A percentile compares a stretch with the other conserved stretches of the same genome.
These are phyloP conservation scores for Fopius arisanus DNA, from an alignment of 1,140 invertebrate species.

Conservation along the genomic window DNA sequence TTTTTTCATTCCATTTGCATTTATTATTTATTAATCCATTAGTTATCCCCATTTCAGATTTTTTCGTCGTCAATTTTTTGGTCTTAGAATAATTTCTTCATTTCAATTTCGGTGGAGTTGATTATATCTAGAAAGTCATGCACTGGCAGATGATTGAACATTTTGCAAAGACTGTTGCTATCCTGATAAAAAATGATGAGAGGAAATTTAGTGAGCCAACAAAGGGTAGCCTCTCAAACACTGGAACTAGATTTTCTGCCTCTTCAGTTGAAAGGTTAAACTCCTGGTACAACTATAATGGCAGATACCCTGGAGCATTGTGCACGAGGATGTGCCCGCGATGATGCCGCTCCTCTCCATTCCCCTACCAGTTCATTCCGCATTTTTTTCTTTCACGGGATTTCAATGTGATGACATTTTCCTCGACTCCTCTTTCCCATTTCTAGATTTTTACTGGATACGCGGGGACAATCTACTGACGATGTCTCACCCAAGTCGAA, in stretches of 20 bases:
- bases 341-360: slow-evolving; percentile 4
- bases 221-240: background rate
- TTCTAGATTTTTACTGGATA: too few relatives aligned
- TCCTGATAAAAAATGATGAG: background rate
- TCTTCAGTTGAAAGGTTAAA: slow-evolving; percentile 11
- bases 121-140: background rate
- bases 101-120: background rate
- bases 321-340: background rate
- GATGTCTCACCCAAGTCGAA: too few relatives aligned
- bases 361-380: background rate
- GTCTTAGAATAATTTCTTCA: background rate
- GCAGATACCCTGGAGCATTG: slow-evolving; percentile 1
- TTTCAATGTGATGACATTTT: background rate
- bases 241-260: background rate
- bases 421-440: background rate
- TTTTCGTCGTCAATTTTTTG: too few relatives aligned
- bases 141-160: background rate
- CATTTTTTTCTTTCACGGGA: background rate
- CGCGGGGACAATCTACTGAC: too few relatives aligned
- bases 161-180: background rate
- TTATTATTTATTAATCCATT: too few relatives aligned
- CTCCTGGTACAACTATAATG: background rate
- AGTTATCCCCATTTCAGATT: too few relatives aligned
- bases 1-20: too few relatives aligned
- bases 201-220: background rate